Evolutionary conservation across 2,888 invertebrate genomes (phyloP).

Genomic region (Pterobdella sp.): DNA sequence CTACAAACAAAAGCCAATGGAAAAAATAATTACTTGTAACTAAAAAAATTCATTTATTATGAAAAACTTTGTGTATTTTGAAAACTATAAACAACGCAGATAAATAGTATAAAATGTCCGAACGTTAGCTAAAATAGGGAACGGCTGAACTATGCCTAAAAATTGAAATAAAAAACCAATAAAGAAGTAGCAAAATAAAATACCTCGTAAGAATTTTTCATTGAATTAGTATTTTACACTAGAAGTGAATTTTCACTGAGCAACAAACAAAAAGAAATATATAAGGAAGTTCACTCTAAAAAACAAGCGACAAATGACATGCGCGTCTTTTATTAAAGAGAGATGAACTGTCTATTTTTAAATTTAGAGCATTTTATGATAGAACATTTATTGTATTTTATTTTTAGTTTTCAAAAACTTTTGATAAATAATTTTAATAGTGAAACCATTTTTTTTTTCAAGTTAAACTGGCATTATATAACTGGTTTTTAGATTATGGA

Average conservation of each 20-base stretch:
- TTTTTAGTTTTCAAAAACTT: too few species aligned
- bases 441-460: too few species aligned
- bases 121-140: conserved; percentile 11
- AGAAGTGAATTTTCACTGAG: background rate
- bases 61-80: background rate
- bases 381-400: too few species aligned
- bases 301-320: conserved; percentile 13
- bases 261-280: background rate
- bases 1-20: background rate
- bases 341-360: too few species aligned
- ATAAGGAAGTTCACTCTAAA: conserved; percentile 4
- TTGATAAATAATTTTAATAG: too few species aligned
- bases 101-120: background rate
- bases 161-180: background rate
- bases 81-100: background rate
- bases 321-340: background rate
- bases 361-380: too few species aligned
- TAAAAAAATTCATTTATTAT: background rate
- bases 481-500: too few species aligned
- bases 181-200: background rate
- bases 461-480: too few species aligned
- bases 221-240: background rate
- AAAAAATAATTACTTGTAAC: background rate
- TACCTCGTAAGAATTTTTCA: conserved; percentile 7
- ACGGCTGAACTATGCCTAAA: background rate